A percentile compares a stretch with the other conserved stretches of the same genome.
These are phyloP conservation scores for Drosophila carrolli DNA, from an alignment of 1,140 invertebrate species.

Conservation along the genomic window DNA sequence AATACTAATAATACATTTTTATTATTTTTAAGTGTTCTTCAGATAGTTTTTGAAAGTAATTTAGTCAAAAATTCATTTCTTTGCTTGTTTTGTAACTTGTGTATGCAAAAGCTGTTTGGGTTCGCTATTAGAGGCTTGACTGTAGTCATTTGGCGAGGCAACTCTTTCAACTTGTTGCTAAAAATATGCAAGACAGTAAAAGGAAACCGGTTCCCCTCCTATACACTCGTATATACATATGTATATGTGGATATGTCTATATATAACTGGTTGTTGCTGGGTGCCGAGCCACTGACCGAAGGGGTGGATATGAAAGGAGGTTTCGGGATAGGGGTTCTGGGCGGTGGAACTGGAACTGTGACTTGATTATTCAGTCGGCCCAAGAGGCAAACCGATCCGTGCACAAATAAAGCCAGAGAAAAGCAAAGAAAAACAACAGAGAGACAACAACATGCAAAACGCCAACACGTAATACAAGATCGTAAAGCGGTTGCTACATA, in stretches of 20 bases:
- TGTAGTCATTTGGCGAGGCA: conserved; percentile 39
- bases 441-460: conserved; percentile 46
- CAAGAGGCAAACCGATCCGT: conserved; percentile 50
- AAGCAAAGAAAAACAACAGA: conserved; percentile 37
- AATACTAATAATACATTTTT: too few species aligned
- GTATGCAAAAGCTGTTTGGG: neutral
- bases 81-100: too few species aligned
- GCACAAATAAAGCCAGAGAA: conserved; percentile 68
- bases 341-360: conserved; percentile 53
- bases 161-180: conserved; percentile 65
- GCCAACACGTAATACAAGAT: conserved; percentile 78
- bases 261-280: conserved; percentile 70
- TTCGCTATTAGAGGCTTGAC: neutral
- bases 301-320: neutral
- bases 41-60: too few species aligned
- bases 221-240: neutral
- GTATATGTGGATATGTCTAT: conserved; percentile 1
- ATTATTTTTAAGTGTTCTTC: too few species aligned
- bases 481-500: conserved; percentile 19
- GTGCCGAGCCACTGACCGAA: conserved; percentile 60
- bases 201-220: conserved; percentile 48
- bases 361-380: conserved; percentile 72
- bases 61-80: too few species aligned
- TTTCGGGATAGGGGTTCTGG: neutral
- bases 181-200: conserved; percentile 64